Conservation (phyloP, 1,140 invertebrate species). For the Cephus cinctus region DNA sequence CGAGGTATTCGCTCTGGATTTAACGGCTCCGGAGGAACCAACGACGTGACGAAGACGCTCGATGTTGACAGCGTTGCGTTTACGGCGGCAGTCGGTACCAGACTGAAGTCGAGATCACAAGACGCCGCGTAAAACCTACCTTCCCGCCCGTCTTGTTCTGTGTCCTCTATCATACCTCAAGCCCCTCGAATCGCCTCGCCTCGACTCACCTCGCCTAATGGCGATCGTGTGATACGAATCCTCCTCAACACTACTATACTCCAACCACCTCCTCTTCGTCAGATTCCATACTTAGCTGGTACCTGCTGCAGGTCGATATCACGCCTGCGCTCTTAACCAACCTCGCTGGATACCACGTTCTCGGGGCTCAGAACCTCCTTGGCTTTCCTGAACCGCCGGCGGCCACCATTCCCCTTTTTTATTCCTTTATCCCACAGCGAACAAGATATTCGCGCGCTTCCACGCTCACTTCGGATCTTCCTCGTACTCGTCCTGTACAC, state of each 20-base stretch:
- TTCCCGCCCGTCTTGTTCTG: background rate
- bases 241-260: background rate
- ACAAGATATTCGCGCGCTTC: no score
- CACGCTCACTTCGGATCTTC: no score
- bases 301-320: conserved; percentile 7
- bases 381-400: no score
- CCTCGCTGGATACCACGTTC: no score
- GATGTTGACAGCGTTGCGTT: background rate
- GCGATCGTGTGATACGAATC: background rate
- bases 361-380: no score
- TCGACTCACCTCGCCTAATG: background rate
- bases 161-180: background rate
- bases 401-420: no score
- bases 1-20: background rate
- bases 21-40: background rate
- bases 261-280: background rate
- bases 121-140: background rate
- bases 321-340: conserved; percentile 8
- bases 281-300: background rate
- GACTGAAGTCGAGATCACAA: background rate
- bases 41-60: background rate
- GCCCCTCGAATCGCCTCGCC: background rate
- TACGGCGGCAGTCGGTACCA: background rate
- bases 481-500: no score
- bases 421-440: no score